Percentiles rank a stretch among this genome's conserved stretches.
Conservation (phyloP, 2,888 invertebrate species). For the Tipula helvola region DNA sequence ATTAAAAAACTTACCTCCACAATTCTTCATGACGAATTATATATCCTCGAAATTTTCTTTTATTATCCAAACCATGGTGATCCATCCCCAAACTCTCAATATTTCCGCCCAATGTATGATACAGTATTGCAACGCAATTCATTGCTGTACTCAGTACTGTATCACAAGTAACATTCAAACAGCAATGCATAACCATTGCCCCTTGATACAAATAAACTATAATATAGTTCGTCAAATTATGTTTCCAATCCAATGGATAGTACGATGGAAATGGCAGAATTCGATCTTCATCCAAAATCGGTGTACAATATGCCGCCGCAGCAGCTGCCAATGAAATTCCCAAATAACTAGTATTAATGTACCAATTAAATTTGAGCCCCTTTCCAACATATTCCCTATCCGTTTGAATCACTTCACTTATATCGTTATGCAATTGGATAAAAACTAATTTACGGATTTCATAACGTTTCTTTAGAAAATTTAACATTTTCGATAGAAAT, state of each 20-base stretch:
- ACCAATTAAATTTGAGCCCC: neutral
- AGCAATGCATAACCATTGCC: neutral
- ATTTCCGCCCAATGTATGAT: neutral
- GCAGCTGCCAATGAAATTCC: neutral
- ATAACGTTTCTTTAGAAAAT: neutral
- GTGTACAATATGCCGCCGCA: neutral
- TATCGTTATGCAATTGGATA: neutral
- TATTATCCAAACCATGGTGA: neutral
- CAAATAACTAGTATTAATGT: neutral
- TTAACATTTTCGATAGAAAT: neutral
- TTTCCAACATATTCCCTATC: neutral
- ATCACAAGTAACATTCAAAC: neutral
- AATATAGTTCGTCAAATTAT: neutral
- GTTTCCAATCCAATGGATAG: neutral
- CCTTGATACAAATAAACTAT: neutral
- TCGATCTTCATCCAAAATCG: neutral
- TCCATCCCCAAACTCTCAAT: neutral
- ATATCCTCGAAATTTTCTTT: neutral
- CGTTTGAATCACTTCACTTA: neutral
- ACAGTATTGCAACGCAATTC: neutral
- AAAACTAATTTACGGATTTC: neutral
- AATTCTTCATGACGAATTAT: neutral
- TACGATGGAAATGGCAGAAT: neutral
- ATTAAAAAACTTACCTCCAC: neutral
- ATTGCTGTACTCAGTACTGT: neutral